Evolutionary conservation across 2,888 invertebrate species (phyloP), one percentile per base, ranked within the genome.

Genomic region (Nemoura dubitans): DNA sequence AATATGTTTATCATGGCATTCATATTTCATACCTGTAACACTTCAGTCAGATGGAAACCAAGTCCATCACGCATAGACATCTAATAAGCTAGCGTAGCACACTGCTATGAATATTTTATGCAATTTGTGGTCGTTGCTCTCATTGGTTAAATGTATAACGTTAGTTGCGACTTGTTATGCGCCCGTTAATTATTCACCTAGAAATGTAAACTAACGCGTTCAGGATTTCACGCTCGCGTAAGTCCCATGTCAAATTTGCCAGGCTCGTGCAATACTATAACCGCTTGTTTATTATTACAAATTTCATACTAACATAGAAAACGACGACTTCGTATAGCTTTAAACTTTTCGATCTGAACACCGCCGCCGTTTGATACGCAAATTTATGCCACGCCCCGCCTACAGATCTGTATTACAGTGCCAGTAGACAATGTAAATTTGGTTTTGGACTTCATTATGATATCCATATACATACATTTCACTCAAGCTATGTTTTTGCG

Each of bases 281-380:
- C 59, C 59, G 59, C 14, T 59, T 59, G 59, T 59, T 59, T 59
- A 59, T 59, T 59, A 59, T 59, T 59, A 59, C 59, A 59, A 59
- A 21, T 21, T 59, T 21, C 59, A 59, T 59, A 21, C 59, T 21
- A 59, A 59, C 59, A 59, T 21, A 21, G 59, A 59, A 59, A 59
- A 59, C 59, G 59, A 59, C 59, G 59, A 59, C 16, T 59, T 59
- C 10, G 36, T 36, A n/a, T n/a, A 36, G 36, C 36, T 36, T 36
- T 3, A 10, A 36, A 36, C 36, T 36, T 36, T 36, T 36, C 36
- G 36, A 36, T 36, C 10, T 36, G 36, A 36, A 36, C 36, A 36
- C 36, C 36, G 36, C 36, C 36, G 10, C 5, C 36, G 10, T 36
- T 36, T 36, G 3, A 10, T 36, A 36, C 3, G 36, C 36, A 36